Percentiles rank a stretch among this genome's conserved stretches.
Conservation (phyloP, 2,113 vertebrate species). For the Amphiprion percula region DNA sequence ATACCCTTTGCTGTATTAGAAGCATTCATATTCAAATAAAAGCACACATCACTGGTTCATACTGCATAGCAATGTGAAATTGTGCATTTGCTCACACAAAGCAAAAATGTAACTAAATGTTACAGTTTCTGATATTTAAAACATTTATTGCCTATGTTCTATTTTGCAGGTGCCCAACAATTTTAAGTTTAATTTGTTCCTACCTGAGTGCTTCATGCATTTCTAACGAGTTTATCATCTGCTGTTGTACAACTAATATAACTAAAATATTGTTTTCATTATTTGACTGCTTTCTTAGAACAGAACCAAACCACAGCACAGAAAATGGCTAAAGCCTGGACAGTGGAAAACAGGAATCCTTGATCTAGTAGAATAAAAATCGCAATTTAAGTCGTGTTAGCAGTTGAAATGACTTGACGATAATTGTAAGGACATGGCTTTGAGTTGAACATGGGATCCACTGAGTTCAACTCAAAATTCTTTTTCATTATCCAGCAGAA, state of each 20-base stretch:
- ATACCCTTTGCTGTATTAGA: constrained; percentile 79
- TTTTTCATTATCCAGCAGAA: neutral
- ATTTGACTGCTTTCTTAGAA: neutral
- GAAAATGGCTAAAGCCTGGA: neutral
- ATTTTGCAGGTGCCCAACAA: constrained; percentile 22
- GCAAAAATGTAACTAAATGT: constrained; percentile 15
- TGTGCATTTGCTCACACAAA: constrained; percentile 34
- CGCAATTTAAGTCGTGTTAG: neutral
- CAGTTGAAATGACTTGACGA: neutral
- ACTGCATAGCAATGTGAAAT: constrained; percentile 53
- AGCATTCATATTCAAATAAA: constrained; percentile 82
- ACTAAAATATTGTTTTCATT: neutral
- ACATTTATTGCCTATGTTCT: constrained; percentile 13
- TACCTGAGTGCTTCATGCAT: neutral
- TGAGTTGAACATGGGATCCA: neutral
- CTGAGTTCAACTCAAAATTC: neutral
- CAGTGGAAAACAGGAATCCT: neutral
- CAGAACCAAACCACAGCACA: neutral
- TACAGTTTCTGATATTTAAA: constrained; percentile 44
- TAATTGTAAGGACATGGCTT: neutral
- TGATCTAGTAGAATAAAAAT: too few species aligned
- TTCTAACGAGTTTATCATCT: constrained; percentile 3
- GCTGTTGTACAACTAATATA: neutral
- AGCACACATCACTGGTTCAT: constrained; percentile 54
- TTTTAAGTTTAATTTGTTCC: constrained; percentile 21